Evolutionary conservation across 2,797 vertebrate genomes (phyloP), one percentile per base, ranked within the genome.

Genomic region (Echeneis naucrates): DNA sequence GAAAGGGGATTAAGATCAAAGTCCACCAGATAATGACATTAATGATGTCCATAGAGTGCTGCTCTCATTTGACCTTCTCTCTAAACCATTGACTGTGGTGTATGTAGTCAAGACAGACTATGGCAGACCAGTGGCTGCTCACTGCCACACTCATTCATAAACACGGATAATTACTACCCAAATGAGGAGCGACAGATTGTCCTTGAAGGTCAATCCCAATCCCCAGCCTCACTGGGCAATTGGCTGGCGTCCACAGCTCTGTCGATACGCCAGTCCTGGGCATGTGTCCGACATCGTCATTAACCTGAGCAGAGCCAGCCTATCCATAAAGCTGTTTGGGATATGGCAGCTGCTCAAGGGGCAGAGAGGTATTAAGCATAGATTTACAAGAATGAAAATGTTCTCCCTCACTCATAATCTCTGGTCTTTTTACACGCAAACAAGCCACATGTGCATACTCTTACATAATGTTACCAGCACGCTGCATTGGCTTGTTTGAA

Each of bases 381-480:
- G 91, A 92, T 92, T 93, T 89, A 90, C 86, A 89, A 90, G 90
- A 92, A 92, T 87, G 73, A 89, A 87, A 88, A 92, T 81, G 74
- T 87, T 83, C 84, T 88, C 81, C 83, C 81, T 86, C 76, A 38
- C 74, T 77, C 59, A 68, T 93, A 92, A 92, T 93, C 93, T 87
- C 68, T 78, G 73, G 55, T 88, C 68, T 73, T 88, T 92, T 77
- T 71, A 84, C 89, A 89, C 85, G 67, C 87, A 82, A 85, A 72
- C 68, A 67, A 74, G 80, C 72, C 78, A 72, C 44, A 68, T 61
- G 19, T 53, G n/a, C 66, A 73, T 47, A 40, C 63, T 67, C 47
- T 89, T 88, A 83, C 21, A 61, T 83, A 88, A 92, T 72, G 75
- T 69, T 63, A 65, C 56, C 62, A 75, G 75, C 57, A n/a, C 35